Conservation (phyloP, 2,888 invertebrate genomes). For the Clostera curtula region DNA sequence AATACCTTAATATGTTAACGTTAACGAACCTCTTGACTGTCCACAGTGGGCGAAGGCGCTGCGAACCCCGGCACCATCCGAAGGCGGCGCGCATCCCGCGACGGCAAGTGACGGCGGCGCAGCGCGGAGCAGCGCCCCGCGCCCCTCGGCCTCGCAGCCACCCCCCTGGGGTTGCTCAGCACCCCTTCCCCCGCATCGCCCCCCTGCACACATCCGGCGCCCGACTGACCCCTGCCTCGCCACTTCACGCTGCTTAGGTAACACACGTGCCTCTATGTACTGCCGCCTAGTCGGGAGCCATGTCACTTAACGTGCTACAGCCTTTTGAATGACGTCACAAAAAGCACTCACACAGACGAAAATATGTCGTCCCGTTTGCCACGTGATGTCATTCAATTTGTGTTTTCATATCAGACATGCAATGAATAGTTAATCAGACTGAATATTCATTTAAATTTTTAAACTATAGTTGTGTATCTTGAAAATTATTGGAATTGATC, state of each 20-base stretch:
- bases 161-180: slow-evolving; percentile 9
- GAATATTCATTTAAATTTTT: too few species aligned
- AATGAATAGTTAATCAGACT: too few species aligned
- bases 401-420: too few species aligned
- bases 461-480: too few species aligned
- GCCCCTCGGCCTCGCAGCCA: slow-evolving; percentile 20
- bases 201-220: slow-evolving; percentile 15
- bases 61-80: slow-evolving; percentile 45
- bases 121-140: slow-evolving; percentile 67
- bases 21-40: slow-evolving; percentile 7
- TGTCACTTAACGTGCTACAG: too few species aligned
- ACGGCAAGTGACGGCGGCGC: slow-evolving; percentile 83
- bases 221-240: slow-evolving; percentile 20
- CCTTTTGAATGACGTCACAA: too few species aligned
- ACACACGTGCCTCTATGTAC: not conserved
- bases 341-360: too few species aligned
- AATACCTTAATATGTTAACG: too few species aligned
- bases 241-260: not conserved
- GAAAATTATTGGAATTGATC: too few species aligned
- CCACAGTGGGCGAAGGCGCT: slow-evolving; percentile 49
- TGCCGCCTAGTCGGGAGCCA: not conserved
- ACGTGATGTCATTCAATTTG: too few species aligned
- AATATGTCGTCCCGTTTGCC: too few species aligned
- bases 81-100: slow-evolving; percentile 80
- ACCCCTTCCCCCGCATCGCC: slow-evolving; percentile 14